Percentiles rank a stretch among this genome's conserved stretches.
phyloP scores from a whole-genome alignment of 2,888 invertebrate genomes.

The Eledona agricola region DNA sequence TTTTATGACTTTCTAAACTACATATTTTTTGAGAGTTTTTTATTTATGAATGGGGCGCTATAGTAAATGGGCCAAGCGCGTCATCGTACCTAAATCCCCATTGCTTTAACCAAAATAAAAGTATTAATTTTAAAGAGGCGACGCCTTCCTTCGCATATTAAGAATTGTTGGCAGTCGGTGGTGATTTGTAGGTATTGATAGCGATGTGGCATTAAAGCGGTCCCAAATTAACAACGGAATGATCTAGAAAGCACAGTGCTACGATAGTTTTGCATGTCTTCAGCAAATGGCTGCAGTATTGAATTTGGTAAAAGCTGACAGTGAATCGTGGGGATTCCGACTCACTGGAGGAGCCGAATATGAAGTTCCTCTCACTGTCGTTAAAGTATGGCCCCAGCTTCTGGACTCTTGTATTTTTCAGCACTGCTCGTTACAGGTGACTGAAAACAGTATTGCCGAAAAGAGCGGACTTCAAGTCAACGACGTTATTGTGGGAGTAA shows the following conservation, averaged over 20 bases:
- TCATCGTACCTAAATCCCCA: too few species aligned
- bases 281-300: conserved; percentile 73
- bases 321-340: conserved; percentile 79
- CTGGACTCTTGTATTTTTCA: neutral
- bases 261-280: conserved; percentile 19
- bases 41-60: too few species aligned
- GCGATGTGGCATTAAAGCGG: conserved; percentile 46
- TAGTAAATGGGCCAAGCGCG: too few species aligned
- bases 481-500: conserved; percentile 84
- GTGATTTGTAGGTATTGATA: conserved; percentile 42
- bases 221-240: conserved; percentile 35
- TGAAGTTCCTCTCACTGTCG: conserved; percentile 76
- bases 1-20: too few species aligned
- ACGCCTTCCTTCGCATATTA: too few species aligned
- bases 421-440: conserved; percentile 76
- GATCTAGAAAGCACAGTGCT: conserved; percentile 21
- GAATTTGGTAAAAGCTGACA: conserved; percentile 69
- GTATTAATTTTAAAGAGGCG: too few species aligned
- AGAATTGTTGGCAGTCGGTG: conserved; percentile 41
- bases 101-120: too few species aligned
- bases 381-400: conserved; percentile 67
- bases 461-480: conserved; percentile 82
- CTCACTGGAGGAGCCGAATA: conserved; percentile 79
- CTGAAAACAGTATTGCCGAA: conserved; percentile 83
- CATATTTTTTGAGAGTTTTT: too few species aligned